phyloP scores from a whole-genome alignment of 2,113 vertebrate species.

The Dicaeum eximium region DNA sequence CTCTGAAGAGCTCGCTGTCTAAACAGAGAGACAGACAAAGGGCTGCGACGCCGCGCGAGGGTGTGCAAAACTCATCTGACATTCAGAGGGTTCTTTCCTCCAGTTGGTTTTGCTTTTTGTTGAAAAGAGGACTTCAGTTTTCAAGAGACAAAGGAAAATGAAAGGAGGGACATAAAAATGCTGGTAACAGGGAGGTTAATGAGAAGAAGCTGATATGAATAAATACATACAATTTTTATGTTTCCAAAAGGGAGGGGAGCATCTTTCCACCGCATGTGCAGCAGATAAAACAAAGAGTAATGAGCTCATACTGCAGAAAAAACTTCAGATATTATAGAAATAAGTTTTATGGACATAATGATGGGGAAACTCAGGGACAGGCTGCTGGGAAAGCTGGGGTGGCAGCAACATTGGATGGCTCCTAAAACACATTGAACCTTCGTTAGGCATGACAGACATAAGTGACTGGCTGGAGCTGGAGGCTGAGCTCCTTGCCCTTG shows the following conservation, averaged over 20 bases:
- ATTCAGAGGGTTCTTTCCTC: neutral
- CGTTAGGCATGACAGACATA: neutral
- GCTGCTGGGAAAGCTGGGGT: neutral
- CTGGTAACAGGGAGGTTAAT: neutral
- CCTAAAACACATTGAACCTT: neutral
- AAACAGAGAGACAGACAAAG: slow-evolving; percentile 52
- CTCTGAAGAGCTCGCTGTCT: slow-evolving; percentile 54
- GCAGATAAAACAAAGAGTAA: neutral
- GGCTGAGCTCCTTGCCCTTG: neutral
- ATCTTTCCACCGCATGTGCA: neutral
- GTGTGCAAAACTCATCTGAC: neutral
- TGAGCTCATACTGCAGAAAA: neutral
- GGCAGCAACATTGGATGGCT: neutral
- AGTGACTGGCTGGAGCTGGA: neutral
- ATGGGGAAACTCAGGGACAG: neutral
- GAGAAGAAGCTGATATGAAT: neutral
- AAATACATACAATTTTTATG: neutral
- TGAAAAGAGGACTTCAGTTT: neutral
- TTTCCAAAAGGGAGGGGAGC: neutral
- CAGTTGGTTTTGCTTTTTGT: neutral
- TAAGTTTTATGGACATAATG: neutral
- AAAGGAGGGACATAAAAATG: neutral
- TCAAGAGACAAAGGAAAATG: neutral
- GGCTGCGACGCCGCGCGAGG: neutral
- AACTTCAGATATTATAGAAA: neutral